Conservation (phyloP, 2,113 vertebrate species). For the Cyprinodon brontotheroides region DNA sequence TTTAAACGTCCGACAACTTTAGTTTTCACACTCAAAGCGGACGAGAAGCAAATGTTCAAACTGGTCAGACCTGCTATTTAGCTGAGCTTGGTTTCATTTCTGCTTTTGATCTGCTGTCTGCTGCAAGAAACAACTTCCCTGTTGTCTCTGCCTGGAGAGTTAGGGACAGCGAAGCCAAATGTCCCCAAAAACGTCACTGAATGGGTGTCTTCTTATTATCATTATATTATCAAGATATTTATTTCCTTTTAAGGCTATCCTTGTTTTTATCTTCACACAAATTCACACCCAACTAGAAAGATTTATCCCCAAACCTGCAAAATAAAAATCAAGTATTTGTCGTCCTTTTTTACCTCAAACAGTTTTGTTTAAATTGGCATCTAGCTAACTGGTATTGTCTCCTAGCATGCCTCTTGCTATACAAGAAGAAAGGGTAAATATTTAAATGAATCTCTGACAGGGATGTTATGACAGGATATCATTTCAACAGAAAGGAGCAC, state of each 20-base stretch:
- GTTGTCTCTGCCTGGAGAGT: neutral
- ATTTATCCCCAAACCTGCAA: neutral
- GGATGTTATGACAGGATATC: neutral
- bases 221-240: neutral
- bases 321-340: neutral
- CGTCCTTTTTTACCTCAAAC: neutral
- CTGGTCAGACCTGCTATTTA: neutral
- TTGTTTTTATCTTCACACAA: neutral
- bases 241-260: neutral
- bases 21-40: neutral
- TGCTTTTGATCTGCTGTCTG: constrained; percentile 7
- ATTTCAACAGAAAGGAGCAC: neutral
- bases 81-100: constrained; percentile 30
- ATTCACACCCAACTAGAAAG: neutral
- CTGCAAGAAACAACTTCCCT: neutral
- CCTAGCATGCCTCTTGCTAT: neutral
- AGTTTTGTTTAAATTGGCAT: neutral
- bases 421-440: neutral
- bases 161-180: neutral
- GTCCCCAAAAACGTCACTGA: neutral
- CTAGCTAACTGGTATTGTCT: neutral
- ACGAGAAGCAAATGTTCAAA: neutral
- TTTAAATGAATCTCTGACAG: neutral
- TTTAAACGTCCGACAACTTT: neutral
- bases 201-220: neutral